A percentile compares a stretch with the other conserved stretches of the same genome.
phyloP scores from a whole-genome alignment of 1,140 invertebrate species.

The Heliconius congener region DNA sequence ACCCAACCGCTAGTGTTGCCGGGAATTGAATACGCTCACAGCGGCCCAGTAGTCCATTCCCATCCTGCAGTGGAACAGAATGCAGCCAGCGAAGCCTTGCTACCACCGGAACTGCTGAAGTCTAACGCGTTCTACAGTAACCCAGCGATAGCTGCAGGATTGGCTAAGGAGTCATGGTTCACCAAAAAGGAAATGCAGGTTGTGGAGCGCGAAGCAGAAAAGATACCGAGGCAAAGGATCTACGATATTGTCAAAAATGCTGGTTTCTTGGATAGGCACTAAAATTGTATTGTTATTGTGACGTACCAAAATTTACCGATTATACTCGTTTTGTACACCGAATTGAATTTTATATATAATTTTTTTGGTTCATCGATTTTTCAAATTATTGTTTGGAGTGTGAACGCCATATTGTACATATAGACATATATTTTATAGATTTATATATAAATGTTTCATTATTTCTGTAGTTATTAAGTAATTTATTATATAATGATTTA shows the following conservation, averaged over 20 bases:
- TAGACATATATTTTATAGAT: background rate
- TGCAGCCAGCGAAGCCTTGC: slow-evolving; percentile 69
- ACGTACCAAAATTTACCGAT: background rate
- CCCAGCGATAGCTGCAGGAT: slow-evolving; percentile 85
- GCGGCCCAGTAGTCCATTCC: slow-evolving; percentile 47
- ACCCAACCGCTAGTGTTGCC: slow-evolving; percentile 53
- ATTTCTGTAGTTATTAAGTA: background rate
- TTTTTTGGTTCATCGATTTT: background rate
- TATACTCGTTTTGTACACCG: background rate
- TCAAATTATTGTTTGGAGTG: background rate
- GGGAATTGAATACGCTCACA: slow-evolving; percentile 61
- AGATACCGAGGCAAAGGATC: slow-evolving; percentile 88
- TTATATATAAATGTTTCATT: background rate
- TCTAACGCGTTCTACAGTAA: slow-evolving; percentile 88
- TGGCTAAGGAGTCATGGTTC: slow-evolving; percentile 90
- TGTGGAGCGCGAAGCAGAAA: slow-evolving; percentile 87
- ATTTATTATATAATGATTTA: background rate
- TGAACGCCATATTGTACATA: background rate
- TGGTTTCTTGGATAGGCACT: slow-evolving; percentile 81
- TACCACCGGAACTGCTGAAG: slow-evolving; percentile 83
- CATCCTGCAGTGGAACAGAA: slow-evolving; percentile 76
- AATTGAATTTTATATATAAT: background rate
- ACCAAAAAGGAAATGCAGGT: slow-evolving; percentile 88
- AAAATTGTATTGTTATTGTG: slow-evolving; percentile 1
- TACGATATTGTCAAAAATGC: slow-evolving; percentile 87